Conservation (phyloP, 2,888 invertebrate species). For the Leucophenga maculata region DNA sequence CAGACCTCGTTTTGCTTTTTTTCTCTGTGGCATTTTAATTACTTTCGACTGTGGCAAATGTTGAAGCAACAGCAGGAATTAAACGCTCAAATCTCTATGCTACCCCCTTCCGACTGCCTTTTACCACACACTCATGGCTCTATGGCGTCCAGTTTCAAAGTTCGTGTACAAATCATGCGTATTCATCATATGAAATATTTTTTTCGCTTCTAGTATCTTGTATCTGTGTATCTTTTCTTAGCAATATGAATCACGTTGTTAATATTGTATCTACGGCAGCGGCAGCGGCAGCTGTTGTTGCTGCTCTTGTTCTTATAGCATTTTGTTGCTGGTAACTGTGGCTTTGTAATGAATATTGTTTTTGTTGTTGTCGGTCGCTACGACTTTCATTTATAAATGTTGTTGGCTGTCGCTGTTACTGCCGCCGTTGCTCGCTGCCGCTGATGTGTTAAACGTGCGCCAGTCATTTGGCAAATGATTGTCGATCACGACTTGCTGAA, state of each 20-base stretch:
- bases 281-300: conserved; percentile 8
- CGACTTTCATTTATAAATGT: conserved; percentile 2
- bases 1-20: not conserved
- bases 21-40: conserved; percentile 47
- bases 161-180: conserved; percentile 40
- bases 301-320: conserved; percentile 11
- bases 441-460: conserved; percentile 54
- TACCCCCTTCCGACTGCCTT: conserved; percentile 38
- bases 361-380: not conserved
- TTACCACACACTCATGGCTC: no score
- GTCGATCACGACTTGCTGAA: conserved; percentile 60
- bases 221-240: not conserved
- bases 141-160: not conserved
- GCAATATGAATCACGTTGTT: not conserved
- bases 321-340: conserved; percentile 22
- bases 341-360: conserved; percentile 5
- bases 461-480: conserved; percentile 68
- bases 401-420: not conserved
- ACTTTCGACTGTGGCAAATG: conserved; percentile 42
- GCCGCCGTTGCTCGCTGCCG: not conserved
- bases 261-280: conserved; percentile 19
- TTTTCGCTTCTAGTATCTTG: not conserved
- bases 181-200: conserved; percentile 41
- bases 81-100: conserved; percentile 29
- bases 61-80: conserved; percentile 18